phyloP scores from a whole-genome alignment of 2,888 invertebrate genomes.

The Desoria tigrina region DNA sequence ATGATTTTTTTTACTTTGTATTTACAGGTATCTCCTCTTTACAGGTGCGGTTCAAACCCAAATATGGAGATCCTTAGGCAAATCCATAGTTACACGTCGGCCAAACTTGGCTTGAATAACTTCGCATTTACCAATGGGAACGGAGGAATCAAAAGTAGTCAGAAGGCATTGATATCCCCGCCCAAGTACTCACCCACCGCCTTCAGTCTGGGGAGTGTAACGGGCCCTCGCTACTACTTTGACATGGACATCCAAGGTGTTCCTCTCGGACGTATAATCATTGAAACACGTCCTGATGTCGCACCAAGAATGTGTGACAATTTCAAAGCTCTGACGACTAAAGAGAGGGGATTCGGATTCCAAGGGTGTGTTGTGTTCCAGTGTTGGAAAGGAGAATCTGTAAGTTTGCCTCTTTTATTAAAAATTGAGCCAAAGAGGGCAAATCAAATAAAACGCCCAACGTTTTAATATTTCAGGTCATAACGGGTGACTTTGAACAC shows the following conservation, averaged over 20 bases:
- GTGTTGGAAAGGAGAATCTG: constrained; percentile 79
- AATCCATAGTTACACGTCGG: constrained; percentile 45
- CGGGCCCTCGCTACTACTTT: constrained; percentile 73
- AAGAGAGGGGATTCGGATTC: constrained; percentile 74
- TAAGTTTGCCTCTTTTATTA: too few species aligned
- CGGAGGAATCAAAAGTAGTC: constrained; percentile 37
- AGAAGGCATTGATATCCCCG: constrained; percentile 46
- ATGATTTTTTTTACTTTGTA: constrained; percentile 1
- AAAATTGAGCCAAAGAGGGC: too few species aligned
- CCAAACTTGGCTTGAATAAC: constrained; percentile 50
- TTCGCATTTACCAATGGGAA: constrained; percentile 47
- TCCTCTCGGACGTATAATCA: constrained; percentile 71
- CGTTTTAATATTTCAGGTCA: constrained; percentile 56
- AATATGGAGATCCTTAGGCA: constrained; percentile 51
- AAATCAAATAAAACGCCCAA: too few species aligned
- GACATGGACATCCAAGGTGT: constrained; percentile 66
- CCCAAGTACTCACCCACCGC: constrained; percentile 52
- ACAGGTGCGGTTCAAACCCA: constrained; percentile 48
- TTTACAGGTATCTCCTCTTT: constrained; percentile 49
- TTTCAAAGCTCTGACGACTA: constrained; percentile 70
- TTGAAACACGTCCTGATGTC: constrained; percentile 74
- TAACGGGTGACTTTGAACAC: constrained; percentile 73
- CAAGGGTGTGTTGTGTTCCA: constrained; percentile 79
- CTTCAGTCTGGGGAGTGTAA: constrained; percentile 53
- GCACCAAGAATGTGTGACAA: constrained; percentile 81